Conservation (phyloP, 1,140 invertebrate species). For the Agrypnia vestita region DNA sequence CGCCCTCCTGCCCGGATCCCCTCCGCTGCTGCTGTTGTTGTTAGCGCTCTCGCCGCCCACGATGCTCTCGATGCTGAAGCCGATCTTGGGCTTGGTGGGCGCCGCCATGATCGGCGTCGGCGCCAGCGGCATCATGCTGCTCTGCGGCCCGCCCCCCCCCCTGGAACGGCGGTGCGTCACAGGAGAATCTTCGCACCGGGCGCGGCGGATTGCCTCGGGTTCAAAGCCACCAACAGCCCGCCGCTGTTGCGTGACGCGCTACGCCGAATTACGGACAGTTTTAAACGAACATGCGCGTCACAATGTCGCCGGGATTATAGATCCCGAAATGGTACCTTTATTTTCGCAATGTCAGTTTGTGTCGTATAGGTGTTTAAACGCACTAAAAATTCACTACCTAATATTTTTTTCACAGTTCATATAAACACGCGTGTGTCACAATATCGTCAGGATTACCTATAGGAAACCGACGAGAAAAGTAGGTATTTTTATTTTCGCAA, state of each 20-base stretch:
- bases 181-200: constrained; percentile 55
- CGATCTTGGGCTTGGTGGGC: constrained; percentile 87
- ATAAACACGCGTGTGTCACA: too few species aligned
- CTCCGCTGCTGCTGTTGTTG: constrained; percentile 67
- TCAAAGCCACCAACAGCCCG: not conserved
- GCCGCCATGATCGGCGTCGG: constrained; percentile 85
- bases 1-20: constrained; percentile 70
- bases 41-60: constrained; percentile 79
- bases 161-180: constrained; percentile 65
- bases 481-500: too few species aligned
- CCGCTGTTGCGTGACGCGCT: not conserved
- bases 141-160: constrained; percentile 65
- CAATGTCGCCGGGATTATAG: too few species aligned
- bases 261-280: too few species aligned
- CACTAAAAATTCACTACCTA: too few species aligned
- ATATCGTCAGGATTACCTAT: too few species aligned
- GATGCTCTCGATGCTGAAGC: constrained; percentile 95
- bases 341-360: too few species aligned
- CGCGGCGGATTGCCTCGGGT: not conserved
- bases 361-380: too few species aligned
- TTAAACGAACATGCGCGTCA: too few species aligned
- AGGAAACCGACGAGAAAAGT: too few species aligned
- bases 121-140: constrained; percentile 90
- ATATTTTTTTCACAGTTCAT: too few species aligned
- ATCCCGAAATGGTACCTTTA: too few species aligned